phyloP scores from a whole-genome alignment of 2,797 vertebrate species.

The Phyllotis vaccarum region DNA sequence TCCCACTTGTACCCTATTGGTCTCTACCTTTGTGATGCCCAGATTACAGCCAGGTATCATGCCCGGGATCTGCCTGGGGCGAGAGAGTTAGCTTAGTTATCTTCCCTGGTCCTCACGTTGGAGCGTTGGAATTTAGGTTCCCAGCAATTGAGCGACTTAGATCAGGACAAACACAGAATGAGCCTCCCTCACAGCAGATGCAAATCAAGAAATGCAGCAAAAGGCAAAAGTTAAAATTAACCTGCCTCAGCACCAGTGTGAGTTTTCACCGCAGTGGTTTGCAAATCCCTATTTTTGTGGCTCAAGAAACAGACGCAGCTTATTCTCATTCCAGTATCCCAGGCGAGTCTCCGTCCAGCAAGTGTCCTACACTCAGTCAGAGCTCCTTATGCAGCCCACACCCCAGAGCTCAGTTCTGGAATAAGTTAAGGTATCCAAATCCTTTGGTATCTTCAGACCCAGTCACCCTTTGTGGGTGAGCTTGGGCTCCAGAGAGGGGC shows the following conservation, averaged over 20 bases:
- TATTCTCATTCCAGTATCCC: constrained; percentile 58
- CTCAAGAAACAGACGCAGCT: constrained; percentile 54
- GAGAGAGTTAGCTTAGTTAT: not conserved
- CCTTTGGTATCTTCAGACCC: not conserved
- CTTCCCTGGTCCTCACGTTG: not conserved
- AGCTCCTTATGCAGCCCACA: constrained; percentile 59
- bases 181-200: constrained; percentile 44
- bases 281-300: constrained; percentile 39
- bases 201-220: constrained; percentile 49
- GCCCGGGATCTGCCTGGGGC: not conserved
- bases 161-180: constrained; percentile 51
- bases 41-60: not conserved
- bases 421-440: constrained; percentile 56
- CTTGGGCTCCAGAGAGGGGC: not conserved
- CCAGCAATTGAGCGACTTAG: constrained; percentile 40
- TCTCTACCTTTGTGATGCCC: not conserved
- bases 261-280: constrained; percentile 25
- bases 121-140: not conserved
- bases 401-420: constrained; percentile 52
- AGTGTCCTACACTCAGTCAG: not conserved
- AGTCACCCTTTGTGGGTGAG: not conserved
- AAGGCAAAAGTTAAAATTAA: constrained; percentile 75
- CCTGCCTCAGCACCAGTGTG: constrained; percentile 24
- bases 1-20: not conserved
- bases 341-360: constrained; percentile 20